Evolutionary conservation across 2,888 invertebrate genomes (phyloP).

Genomic region (Apoderus coryli): DNA sequence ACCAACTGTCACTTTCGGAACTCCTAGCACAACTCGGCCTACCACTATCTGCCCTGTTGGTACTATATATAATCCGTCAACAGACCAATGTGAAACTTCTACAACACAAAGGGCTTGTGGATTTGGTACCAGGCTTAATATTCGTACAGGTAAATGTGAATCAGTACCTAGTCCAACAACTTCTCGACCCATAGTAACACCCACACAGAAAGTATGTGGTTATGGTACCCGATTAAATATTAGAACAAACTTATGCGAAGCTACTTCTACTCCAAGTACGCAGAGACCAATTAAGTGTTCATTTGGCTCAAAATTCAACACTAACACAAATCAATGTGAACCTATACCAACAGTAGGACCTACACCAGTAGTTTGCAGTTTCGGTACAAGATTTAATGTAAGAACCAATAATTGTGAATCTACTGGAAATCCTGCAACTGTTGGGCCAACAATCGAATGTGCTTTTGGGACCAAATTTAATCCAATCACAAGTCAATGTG

Average conservation of each 20-base stretch:
- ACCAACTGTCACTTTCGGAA: conserved; percentile 4
- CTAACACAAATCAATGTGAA: conserved; percentile 1
- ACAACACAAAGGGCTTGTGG: conserved; percentile 19
- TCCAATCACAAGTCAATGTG: conserved; percentile 9
- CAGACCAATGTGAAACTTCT: conserved; percentile 5
- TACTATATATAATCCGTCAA: not conserved
- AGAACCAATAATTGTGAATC: conserved; percentile 10
- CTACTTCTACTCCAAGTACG: conserved; percentile 14
- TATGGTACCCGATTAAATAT: conserved; percentile 3
- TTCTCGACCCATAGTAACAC: conserved; percentile 8
- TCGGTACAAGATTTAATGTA: conserved; percentile 8
- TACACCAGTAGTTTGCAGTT: too few relatives aligned
- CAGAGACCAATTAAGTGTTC: conserved; percentile 27
- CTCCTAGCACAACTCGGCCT: too few relatives aligned
- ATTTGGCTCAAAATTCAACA: not conserved
- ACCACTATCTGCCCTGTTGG: conserved; percentile 6
- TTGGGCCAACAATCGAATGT: too few relatives aligned
- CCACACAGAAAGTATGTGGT: conserved; percentile 1
- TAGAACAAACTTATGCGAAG: conserved; percentile 5
- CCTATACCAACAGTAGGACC: too few relatives aligned
- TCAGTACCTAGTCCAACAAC: conserved; percentile 14
- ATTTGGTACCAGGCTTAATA: conserved; percentile 22
- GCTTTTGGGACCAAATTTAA: conserved; percentile 5
- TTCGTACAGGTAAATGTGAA: conserved; percentile 21
- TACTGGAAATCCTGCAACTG: too few relatives aligned